Evolutionary conservation across 2,888 invertebrate species (phyloP).

Genomic region (Zaprionus obscuricornis): DNA sequence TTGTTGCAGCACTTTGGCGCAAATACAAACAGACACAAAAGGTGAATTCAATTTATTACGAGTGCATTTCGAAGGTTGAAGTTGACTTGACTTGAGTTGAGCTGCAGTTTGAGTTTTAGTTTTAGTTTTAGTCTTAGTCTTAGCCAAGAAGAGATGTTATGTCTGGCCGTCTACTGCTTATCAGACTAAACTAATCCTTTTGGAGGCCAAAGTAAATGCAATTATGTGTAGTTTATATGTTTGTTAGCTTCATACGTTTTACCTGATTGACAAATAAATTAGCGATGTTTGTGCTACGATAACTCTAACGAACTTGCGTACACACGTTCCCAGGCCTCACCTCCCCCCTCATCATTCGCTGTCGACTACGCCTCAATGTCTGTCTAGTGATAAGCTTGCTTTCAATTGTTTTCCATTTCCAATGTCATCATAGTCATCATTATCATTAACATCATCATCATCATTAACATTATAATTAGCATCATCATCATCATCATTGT

Average conservation of each 20-base stretch:
- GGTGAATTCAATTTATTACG: slow-evolving; percentile 77
- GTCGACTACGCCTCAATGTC: no score
- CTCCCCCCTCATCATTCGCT: no score
- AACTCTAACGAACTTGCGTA: slow-evolving; percentile 64
- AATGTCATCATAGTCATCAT: no score
- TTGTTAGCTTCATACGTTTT: slow-evolving; percentile 66
- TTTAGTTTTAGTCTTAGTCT: slow-evolving; percentile 8
- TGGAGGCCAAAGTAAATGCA: slow-evolving; percentile 65
- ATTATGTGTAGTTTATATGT: slow-evolving; percentile 77
- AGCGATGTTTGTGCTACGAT: slow-evolving; percentile 74
- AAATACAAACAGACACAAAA: slow-evolving; percentile 67
- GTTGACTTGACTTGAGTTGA: slow-evolving; percentile 47
- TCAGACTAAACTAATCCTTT: slow-evolving; percentile 58
- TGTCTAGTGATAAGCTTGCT: slow-evolving; percentile 47
- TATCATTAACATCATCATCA: no score
- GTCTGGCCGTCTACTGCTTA: no score
- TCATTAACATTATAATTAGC: no score
- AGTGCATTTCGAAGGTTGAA: slow-evolving; percentile 67
- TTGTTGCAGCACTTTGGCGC: slow-evolving; percentile 55
- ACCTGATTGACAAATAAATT: slow-evolving; percentile 76
- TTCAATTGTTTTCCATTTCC: slow-evolving; percentile 70
- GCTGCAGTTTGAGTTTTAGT: slow-evolving; percentile 13
- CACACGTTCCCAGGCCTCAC: slow-evolving; percentile 17
- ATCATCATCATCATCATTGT: no score
- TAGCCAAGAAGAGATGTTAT: no score